These are phyloP conservation scores for Prunella strophiata DNA, from an alignment of 2,797 vertebrate species.

Conservation along the genomic window DNA sequence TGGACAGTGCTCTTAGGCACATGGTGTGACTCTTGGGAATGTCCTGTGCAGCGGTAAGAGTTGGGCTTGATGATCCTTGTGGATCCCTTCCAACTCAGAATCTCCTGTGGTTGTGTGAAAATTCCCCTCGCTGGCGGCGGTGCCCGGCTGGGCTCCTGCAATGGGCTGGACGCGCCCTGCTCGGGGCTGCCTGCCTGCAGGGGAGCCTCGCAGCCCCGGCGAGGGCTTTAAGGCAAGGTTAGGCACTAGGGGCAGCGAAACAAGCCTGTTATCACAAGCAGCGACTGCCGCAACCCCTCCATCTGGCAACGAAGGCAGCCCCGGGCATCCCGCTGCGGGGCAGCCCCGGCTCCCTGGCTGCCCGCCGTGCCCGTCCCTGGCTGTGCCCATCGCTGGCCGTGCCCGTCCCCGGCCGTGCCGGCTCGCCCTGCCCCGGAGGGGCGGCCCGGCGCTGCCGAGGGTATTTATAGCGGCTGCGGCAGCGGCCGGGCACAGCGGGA, in stretches of 20 bases:
- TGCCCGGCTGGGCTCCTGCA: neutral
- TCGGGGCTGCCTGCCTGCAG: neutral
- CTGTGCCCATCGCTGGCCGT: no score
- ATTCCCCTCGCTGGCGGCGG: rapidly evolving
- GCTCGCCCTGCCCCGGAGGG: neutral
- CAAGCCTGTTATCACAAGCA: rapidly evolving
- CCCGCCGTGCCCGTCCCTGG: no score
- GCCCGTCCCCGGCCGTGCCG: no score
- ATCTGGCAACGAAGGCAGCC: rapidly evolving
- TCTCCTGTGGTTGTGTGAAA: neutral
- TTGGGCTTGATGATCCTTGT: no score
- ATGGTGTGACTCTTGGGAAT: neutral
- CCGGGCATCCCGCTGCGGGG: rapidly evolving
- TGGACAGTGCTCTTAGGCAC: neutral
- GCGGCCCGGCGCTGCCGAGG: neutral
- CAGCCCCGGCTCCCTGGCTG: no score
- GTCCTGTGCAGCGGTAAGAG: neutral
- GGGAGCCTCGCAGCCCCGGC: neutral
- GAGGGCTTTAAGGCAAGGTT: neutral
- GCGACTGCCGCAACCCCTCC: rapidly evolving
- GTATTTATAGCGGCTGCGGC: slow-evolving; percentile 42
- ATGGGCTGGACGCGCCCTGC: rapidly evolving
- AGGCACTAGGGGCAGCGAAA: neutral
- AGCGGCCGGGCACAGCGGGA: neutral
- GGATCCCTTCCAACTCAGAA: neutral